phyloP scores from a whole-genome alignment of 35 echinoderm and acorn worm genomes.

The Diadema setosum region DNA sequence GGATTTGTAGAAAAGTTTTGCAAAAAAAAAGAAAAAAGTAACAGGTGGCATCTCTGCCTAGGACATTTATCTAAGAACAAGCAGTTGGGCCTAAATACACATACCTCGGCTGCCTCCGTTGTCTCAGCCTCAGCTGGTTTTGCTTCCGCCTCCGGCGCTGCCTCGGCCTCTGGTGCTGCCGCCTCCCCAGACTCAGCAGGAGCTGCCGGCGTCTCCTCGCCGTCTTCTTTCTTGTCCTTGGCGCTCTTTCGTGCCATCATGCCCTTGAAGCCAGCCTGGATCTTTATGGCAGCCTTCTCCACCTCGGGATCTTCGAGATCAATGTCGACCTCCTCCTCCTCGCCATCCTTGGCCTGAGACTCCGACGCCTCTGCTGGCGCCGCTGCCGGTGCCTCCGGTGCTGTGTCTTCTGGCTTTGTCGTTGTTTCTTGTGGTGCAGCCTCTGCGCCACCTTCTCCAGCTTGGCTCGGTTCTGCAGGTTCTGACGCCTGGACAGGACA shows the following conservation, averaged over 20 bases:
- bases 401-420: neutral
- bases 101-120: neutral
- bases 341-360: slow-evolving; percentile 49
- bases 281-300: slow-evolving; percentile 73
- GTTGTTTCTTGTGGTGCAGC: neutral
- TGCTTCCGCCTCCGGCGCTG: neutral
- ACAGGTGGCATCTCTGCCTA: neutral
- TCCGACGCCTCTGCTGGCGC: slow-evolving; percentile 36
- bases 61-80: neutral
- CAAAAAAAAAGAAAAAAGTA: neutral
- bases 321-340: slow-evolving; percentile 85
- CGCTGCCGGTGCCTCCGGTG: neutral
- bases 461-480: slow-evolving; percentile 17
- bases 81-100: neutral
- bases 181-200: neutral
- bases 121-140: neutral
- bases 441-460: neutral
- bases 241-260: slow-evolving; percentile 5
- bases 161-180: neutral
- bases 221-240: neutral
- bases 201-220: neutral
- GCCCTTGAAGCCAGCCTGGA: slow-evolving; percentile 11
- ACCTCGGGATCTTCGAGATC: slow-evolving; percentile 93
- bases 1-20: neutral
- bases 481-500: neutral